Conservation (phyloP, 2,797 vertebrate genomes). For the Diceros bicornis region DNA sequence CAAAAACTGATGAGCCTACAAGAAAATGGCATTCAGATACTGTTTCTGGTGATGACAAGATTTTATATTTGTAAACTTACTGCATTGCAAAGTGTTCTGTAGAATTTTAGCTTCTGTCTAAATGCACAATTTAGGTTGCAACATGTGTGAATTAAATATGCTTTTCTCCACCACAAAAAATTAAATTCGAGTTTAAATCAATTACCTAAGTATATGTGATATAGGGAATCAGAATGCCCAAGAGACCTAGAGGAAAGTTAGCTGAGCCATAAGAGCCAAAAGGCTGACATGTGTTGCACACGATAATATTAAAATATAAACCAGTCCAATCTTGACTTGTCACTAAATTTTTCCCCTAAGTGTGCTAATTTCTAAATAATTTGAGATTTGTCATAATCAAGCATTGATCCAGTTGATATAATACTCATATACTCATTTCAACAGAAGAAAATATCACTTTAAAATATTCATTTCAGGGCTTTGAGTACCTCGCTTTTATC, state of each 20-base stretch:
- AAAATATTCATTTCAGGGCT: background rate
- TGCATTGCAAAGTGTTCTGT: background rate
- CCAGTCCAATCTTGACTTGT: background rate
- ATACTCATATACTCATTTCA: background rate
- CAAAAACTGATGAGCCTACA: background rate
- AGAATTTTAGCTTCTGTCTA: background rate
- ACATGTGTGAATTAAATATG: background rate
- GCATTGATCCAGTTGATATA: background rate
- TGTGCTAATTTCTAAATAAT: background rate
- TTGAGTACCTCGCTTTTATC: background rate
- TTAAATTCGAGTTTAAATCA: conserved; percentile 29
- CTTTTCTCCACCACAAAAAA: background rate
- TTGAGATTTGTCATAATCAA: conserved; percentile 4
- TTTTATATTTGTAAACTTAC: background rate
- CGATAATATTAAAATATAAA: background rate
- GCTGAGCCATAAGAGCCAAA: background rate
- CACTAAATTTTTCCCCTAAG: background rate
- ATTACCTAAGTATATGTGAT: background rate
- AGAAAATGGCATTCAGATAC: background rate
- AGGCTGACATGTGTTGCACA: background rate
- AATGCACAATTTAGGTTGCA: background rate
- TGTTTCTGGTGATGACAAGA: background rate
- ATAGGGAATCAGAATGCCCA: background rate
- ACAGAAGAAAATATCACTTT: background rate
- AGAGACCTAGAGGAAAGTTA: background rate